phyloP scores from a whole-genome alignment of 2,888 invertebrate genomes.

The Neria commutata region DNA sequence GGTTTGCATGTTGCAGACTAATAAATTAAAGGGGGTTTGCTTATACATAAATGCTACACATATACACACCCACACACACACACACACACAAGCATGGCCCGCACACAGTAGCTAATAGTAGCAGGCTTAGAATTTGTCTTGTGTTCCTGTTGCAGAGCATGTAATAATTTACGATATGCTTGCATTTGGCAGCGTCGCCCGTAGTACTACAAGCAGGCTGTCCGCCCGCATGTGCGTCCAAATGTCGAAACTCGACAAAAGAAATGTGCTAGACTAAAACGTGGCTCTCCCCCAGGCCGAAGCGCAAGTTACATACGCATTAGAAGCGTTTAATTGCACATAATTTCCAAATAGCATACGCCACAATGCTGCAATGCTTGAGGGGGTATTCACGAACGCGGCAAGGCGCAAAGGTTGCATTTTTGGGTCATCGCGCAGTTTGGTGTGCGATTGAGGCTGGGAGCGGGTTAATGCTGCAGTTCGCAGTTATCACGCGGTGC shows the following conservation, averaged over 20 bases:
- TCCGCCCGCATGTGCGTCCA: slow-evolving; percentile 40
- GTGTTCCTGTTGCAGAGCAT: slow-evolving; percentile 1
- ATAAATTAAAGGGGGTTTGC: slow-evolving; percentile 55
- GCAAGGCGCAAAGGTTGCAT: no score
- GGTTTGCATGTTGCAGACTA: slow-evolving; percentile 60
- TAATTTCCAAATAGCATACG: no score
- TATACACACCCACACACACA: not conserved
- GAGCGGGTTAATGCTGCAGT: not conserved
- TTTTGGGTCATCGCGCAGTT: no score
- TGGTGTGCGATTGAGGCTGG: no score
- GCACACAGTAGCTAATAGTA: not conserved
- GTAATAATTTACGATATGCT: not conserved
- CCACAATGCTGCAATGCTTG: no score
- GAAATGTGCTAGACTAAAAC: no score
- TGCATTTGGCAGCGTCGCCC: not conserved
- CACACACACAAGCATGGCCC: not conserved
- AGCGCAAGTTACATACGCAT: no score
- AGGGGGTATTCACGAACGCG: no score
- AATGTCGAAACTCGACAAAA: slow-evolving; percentile 30
- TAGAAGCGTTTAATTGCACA: no score
- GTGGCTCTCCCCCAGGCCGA: no score
- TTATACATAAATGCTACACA: not conserved
- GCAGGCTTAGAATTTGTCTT: no score
- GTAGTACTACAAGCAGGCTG: not conserved
- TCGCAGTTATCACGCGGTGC: not conserved